Percentiles rank a stretch among this genome's conserved stretches.
Conservation (phyloP, 2,888 invertebrate species). For the Andrena haemorrhoa region DNA sequence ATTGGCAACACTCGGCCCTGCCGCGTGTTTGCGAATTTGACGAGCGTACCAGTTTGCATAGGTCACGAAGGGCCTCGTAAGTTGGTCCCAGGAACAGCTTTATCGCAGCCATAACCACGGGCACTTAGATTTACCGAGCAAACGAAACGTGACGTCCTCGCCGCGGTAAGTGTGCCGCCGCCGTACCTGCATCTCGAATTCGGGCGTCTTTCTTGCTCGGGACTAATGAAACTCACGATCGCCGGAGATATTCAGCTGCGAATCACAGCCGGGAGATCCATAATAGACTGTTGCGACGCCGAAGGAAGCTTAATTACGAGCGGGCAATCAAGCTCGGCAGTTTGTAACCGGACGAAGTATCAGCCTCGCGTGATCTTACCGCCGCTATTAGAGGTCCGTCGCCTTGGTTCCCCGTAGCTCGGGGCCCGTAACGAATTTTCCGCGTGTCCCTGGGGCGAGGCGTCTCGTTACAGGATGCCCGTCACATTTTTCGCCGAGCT, state of each 20-base stretch:
- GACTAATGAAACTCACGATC: conserved; percentile 32
- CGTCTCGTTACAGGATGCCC: conserved; percentile 26
- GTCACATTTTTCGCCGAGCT: conserved; percentile 22
- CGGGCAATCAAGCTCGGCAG: conserved; percentile 27
- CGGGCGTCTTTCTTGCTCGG: conserved; percentile 21
- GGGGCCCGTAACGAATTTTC: conserved; percentile 48
- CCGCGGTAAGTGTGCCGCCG: conserved; percentile 22
- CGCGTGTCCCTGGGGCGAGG: conserved; percentile 28
- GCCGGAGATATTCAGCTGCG: not conserved
- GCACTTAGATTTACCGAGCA: conserved; percentile 56
- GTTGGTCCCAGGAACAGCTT: conserved; percentile 48
- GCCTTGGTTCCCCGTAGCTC: not conserved
- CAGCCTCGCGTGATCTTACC: conserved; percentile 6
- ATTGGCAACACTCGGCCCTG: conserved; percentile 21
- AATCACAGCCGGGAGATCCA: not conserved
- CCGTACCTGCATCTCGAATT: conserved; percentile 28
- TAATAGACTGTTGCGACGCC: conserved; percentile 34
- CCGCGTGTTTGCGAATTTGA: conserved; percentile 49
- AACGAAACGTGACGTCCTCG: conserved; percentile 18
- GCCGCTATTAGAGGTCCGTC: not conserved
- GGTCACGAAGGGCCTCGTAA: conserved; percentile 50
- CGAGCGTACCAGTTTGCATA: conserved; percentile 39
- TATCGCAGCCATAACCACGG: conserved; percentile 45
- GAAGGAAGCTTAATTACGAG: conserved; percentile 42
- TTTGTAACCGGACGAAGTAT: conserved; percentile 47